phyloP scores from a whole-genome alignment of 2,113 vertebrate species.

The Rana temporaria region DNA sequence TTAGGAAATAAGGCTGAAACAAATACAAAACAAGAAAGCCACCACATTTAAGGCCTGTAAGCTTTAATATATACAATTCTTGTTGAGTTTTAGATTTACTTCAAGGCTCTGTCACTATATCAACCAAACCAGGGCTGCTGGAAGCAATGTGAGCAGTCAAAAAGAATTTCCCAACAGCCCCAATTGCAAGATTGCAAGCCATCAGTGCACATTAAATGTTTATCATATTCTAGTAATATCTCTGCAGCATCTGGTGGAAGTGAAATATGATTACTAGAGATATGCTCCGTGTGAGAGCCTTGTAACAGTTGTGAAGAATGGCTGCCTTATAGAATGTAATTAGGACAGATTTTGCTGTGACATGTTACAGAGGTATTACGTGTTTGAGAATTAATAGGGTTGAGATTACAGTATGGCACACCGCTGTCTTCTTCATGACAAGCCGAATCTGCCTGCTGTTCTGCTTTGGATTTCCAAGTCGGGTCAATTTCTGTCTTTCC shows the following conservation, averaged over 20 bases:
- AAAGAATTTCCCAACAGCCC: slow-evolving; percentile 29
- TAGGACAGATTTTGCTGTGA: slow-evolving; percentile 44
- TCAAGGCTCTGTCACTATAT: not conserved
- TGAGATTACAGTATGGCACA: slow-evolving; percentile 36
- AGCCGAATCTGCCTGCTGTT: slow-evolving; percentile 1
- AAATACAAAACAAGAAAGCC: too few relatives aligned
- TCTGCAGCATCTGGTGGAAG: slow-evolving; percentile 24
- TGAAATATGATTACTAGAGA: slow-evolving; percentile 15
- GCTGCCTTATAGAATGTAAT: slow-evolving; percentile 20
- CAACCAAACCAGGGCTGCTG: not conserved
- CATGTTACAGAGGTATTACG: slow-evolving; percentile 47
- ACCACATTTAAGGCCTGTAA: too few relatives aligned
- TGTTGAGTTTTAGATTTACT: not conserved
- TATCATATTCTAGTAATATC: slow-evolving; percentile 32
- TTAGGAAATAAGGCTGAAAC: too few relatives aligned
- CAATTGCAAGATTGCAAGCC: slow-evolving; percentile 16
- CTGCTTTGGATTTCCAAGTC: slow-evolving; percentile 17
- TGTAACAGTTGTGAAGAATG: slow-evolving; percentile 2
- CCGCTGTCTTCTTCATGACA: slow-evolving; percentile 34
- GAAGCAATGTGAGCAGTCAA: slow-evolving; percentile 3
- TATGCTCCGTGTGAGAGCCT: slow-evolving; percentile 28
- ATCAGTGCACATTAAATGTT: slow-evolving; percentile 24
- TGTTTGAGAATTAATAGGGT: slow-evolving; percentile 40
- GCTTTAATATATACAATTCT: too few relatives aligned
- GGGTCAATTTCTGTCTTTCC: slow-evolving; percentile 3